Evolutionary conservation across 1,140 invertebrate species (phyloP), one percentile per base, ranked within the genome.

Genomic region (Diorhabda carinulata): DNA sequence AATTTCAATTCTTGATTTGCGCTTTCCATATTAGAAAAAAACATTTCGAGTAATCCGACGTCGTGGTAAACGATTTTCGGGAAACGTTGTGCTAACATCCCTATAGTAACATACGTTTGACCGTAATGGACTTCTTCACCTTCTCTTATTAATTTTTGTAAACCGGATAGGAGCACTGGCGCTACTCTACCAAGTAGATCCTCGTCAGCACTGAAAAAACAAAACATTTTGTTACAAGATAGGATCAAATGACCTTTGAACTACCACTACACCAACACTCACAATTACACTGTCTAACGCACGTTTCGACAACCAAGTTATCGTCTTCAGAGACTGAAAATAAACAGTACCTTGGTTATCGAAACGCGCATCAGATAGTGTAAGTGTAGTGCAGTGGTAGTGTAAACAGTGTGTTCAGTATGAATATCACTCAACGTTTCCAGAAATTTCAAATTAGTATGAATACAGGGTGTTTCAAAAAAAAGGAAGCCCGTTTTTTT

Each of bases 71-170:
- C 86, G 9, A 91, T 81, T 62, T 84, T 81, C 1, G 92, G 92
- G 71, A 90, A 86, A 75, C 88, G 86, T 57, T 86, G 84, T 2
- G 87, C 88, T 9, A 94, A 82, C 76, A 89, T 87, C 5, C 92
- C 92, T 71, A 93, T 86, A 67, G 92, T 88, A 62, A 88, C 87
- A 77, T 91, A 94, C 7, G 91, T 90, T 80, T 92, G 87, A 52
- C 88, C 84, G 71, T 89, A 86, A 65, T 92, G 86, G 47, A 82
- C 78, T 3, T 80, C 78, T 66, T 89, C 85, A 58, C 86, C 85
- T 41, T 90, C 89, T 65, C 86, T 85, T 25, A 91, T 87, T 0
- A 92, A 75, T 78, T 92, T 92, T 5, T 89, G 81, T 69, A 93
- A 82, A 6, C 91, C 91, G 43, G 88, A 87, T 3, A 91, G 81